Percentiles rank a stretch among this genome's conserved stretches.
These are phyloP conservation scores for Cerastis leucographa DNA, from an alignment of 2,888 invertebrate species.

Conservation along the genomic window DNA sequence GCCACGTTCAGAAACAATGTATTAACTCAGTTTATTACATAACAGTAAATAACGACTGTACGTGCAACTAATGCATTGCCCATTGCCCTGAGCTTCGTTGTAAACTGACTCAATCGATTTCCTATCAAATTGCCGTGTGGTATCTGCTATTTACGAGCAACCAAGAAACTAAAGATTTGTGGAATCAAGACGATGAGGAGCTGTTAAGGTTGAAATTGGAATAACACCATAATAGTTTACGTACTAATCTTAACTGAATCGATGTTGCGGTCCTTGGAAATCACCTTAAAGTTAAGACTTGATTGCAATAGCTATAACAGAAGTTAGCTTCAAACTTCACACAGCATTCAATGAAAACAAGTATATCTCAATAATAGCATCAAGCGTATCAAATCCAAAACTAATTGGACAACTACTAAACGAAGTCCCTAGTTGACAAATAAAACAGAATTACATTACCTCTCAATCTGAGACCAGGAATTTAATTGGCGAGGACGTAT, in stretches of 20 bases:
- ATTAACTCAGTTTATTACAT: conserved; percentile 61
- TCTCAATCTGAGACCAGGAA: conserved; percentile 58
- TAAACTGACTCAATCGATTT: conserved; percentile 53
- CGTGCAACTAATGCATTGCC: conserved; percentile 52
- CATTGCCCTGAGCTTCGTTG: conserved; percentile 38
- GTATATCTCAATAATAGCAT: background rate
- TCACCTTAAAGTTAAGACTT: background rate
- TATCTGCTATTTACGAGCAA: conserved; percentile 38
- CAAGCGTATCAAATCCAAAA: conserved; percentile 32
- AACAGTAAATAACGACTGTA: conserved; percentile 59
- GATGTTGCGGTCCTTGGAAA: conserved; percentile 7
- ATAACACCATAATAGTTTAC: background rate
- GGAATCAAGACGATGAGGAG: conserved; percentile 2
- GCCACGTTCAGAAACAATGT: conserved; percentile 58
- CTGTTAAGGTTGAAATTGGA: conserved; percentile 19
- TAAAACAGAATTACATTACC: conserved; percentile 65
- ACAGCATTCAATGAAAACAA: background rate
- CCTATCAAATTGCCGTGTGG: conserved; percentile 50
- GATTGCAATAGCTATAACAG: background rate
- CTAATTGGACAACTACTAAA: conserved; percentile 55
- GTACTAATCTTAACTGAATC: conserved; percentile 7
- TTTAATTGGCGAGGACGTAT: conserved; percentile 70
- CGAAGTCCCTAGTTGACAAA: conserved; percentile 46
- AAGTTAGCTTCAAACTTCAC: background rate
- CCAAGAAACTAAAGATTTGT: conserved; percentile 34